Evolutionary conservation across 2,888 invertebrate genomes (phyloP).

Genomic region (Cyaniris semiargus): DNA sequence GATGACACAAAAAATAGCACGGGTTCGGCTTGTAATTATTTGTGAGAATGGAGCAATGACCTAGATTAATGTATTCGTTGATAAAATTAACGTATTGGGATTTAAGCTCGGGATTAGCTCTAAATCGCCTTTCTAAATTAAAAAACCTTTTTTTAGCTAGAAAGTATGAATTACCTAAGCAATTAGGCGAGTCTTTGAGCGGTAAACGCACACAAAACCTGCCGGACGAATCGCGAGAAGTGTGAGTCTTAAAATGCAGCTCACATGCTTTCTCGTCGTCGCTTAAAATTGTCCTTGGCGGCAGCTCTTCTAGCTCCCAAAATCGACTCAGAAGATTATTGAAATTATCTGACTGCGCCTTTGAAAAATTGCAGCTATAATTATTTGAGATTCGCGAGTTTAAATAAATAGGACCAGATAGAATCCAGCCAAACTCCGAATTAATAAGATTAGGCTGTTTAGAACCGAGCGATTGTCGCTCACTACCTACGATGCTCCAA

Average conservation of each 20-base stretch:
- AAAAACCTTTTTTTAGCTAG: slow-evolving; percentile 34
- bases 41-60: no score
- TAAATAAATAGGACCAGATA: slow-evolving; percentile 22
- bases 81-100: no score
- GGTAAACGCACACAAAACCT: slow-evolving; percentile 33
- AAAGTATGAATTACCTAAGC: slow-evolving; percentile 32
- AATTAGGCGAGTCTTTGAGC: slow-evolving; percentile 23
- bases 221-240: background rate
- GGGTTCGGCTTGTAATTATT: no score
- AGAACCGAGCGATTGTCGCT: no score
- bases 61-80: no score
- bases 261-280: slow-evolving; percentile 7
- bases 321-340: slow-evolving; percentile 30
- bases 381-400: slow-evolving; percentile 3
- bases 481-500: background rate
- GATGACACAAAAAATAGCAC: no score
- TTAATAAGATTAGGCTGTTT: background rate
- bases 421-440: slow-evolving; percentile 19
- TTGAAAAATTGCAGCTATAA: background rate
- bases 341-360: slow-evolving; percentile 16
- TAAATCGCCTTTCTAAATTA: slow-evolving; percentile 37
- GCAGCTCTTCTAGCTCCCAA: slow-evolving; percentile 33
- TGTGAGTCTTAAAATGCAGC: slow-evolving; percentile 4
- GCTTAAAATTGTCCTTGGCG: slow-evolving; percentile 10
- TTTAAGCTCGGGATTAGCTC: no score